These are phyloP conservation scores for Agrenia bidenticulata DNA, from an alignment of 2,888 invertebrate species.

Conservation along the genomic window DNA sequence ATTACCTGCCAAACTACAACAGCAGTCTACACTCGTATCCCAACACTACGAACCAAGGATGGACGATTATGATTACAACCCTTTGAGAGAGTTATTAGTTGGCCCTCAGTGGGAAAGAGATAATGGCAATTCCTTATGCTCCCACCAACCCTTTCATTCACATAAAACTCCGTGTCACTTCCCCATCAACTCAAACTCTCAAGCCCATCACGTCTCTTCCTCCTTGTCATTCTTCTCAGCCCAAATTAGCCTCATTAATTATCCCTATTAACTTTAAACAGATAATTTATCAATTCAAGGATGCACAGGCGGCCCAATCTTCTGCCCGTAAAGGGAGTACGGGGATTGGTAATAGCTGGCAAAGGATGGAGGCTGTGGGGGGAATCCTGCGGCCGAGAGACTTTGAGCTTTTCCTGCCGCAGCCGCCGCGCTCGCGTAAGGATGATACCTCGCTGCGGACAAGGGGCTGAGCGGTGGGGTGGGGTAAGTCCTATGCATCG, in stretches of 20 bases:
- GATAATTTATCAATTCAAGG: constrained; percentile 12
- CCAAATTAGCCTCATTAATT: constrained; percentile 3
- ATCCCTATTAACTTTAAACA: not conserved
- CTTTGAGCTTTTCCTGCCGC: constrained; percentile 60
- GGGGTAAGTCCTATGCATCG: constrained; percentile 54
- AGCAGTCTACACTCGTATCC: not conserved
- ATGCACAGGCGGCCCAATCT: constrained; percentile 64
- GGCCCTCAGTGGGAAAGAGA: too few relatives aligned
- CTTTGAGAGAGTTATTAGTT: too few relatives aligned
- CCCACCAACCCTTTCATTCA: not conserved
- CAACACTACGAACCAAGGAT: not conserved
- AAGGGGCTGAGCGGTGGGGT: constrained; percentile 81
- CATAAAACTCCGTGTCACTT: constrained; percentile 4
- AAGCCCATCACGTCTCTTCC: constrained; percentile 6
- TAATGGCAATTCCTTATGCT: too few relatives aligned
- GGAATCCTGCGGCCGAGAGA: constrained; percentile 68
- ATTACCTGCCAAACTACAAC: constrained; percentile 1
- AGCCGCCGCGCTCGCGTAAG: constrained; percentile 65
- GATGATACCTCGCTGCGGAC: constrained; percentile 85
- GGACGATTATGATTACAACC: too few relatives aligned
- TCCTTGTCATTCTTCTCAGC: not conserved
- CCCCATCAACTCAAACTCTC: not conserved
- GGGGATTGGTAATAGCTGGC: constrained; percentile 82
- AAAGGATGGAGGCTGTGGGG: constrained; percentile 55
- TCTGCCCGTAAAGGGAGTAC: constrained; percentile 78